Evolutionary conservation across 2,888 invertebrate species (phyloP), one percentile per base, ranked within the genome.

Genomic region (Nineta flava): DNA sequence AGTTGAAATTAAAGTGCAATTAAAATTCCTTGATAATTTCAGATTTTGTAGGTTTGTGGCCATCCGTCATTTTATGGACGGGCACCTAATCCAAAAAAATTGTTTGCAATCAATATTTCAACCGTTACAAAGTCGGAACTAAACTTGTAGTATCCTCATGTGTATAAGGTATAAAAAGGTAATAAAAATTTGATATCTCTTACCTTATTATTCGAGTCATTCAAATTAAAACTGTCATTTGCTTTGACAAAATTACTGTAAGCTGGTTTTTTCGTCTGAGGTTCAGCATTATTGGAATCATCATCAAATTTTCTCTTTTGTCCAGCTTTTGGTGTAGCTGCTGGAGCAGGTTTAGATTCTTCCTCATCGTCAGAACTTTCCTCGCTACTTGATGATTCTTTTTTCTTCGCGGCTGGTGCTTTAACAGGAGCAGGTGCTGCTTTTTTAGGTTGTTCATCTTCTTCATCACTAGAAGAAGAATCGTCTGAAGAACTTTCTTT

Each of bases 241-340:
- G 74, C 75, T 68, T 83, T 83, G 1, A 82, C 81, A 61, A 86
- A 86, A 60, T 86, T 86, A 53, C 58, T 73, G 61, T 84, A 84
- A 47, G 69, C 68, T 19, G 73, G 71, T 54, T 79, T 78, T 55
- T 75, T 76, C 46, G 35, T 17, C 21, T 44, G 44, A 9, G 21
- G 19, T 41, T 62, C 65, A 31, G 52, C 58, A 7, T 26, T 26
- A 6, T 26, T 26, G 7, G 26, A 26, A 26, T 57, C 58, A 31
- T 60, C 58, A 32, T 59, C 60, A 12, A 66, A 64, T 57, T 71
- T 71, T 42, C 71, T 62, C 54, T 73, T 72, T n/a, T 64, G 57
- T 32, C 53, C 35, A 54, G 52, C 48, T 55, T 51, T 21, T 53
- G 54, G 34, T 49, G 52, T 13, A 53, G 51, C 48, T 41, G 32